A percentile compares a stretch with the other conserved stretches of the same genome.
Evolutionary conservation across 1,140 invertebrate genomes (phyloP).

Genomic region (Scaptodrosophila lebanonensis): DNA sequence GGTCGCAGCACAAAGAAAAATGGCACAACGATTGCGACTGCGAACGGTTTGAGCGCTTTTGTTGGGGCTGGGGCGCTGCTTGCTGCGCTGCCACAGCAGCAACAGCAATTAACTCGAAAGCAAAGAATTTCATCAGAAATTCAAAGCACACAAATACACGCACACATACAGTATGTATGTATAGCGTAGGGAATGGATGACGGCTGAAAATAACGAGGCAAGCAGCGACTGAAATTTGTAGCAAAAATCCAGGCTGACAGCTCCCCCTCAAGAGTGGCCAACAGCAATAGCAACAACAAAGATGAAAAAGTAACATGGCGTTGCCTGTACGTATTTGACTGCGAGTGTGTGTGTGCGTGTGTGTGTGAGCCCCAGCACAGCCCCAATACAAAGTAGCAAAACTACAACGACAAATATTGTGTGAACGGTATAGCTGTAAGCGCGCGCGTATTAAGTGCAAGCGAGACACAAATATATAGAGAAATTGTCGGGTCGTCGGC

Average conservation of each 20-base stretch:
- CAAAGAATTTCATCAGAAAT: slow-evolving; percentile 75
- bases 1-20: slow-evolving; percentile 58
- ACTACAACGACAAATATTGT: slow-evolving; percentile 27
- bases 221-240: slow-evolving; percentile 3
- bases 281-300: slow-evolving; percentile 49
- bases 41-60: slow-evolving; percentile 13
- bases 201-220: slow-evolving; percentile 47
- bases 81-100: slow-evolving; percentile 5
- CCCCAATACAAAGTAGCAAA: slow-evolving; percentile 53
- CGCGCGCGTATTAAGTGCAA: slow-evolving; percentile 5
- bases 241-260: slow-evolving; percentile 66
- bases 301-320: slow-evolving; percentile 53
- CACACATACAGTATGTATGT: slow-evolving; percentile 2
- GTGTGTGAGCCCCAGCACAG: slow-evolving; percentile 25
- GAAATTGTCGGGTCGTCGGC: slow-evolving; percentile 62
- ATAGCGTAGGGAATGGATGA: slow-evolving; percentile 40
- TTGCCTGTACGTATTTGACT: slow-evolving; percentile 14
- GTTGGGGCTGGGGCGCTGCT: neutral
- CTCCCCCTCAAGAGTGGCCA: slow-evolving; percentile 47
- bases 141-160: slow-evolving; percentile 63
- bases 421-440: slow-evolving; percentile 24
- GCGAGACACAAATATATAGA: slow-evolving; percentile 37
- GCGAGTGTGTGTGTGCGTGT: slow-evolving; percentile 15
- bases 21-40: slow-evolving; percentile 44
- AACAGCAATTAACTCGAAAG: slow-evolving; percentile 73